Base-by-base conservation (phyloP, 2,888 invertebrate species). In the Melinopterus prodromus region DNA sequence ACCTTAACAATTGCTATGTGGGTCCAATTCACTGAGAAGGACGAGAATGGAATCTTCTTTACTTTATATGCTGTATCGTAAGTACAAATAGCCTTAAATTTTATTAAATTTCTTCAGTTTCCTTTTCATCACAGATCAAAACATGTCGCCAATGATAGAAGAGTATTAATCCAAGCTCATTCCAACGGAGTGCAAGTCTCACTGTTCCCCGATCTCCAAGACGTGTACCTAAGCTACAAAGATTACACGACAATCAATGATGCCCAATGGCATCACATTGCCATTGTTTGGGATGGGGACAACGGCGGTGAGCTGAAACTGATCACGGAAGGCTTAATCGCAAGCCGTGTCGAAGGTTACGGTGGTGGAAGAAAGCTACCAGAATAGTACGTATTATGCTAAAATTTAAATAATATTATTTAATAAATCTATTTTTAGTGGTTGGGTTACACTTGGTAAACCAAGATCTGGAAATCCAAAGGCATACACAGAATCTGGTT, bases 231-330 rank as follows among this genome's bases (percentile, higher is more conserved):
- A 71, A 96, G 97, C 84, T 98, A 97, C 89, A 93, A 96, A 78
- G 96, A 97, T 89, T 97, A 96, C 85, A 96, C 98, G 0, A 97
- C 97, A 0, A 95, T 98, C 16, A 98, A 98, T 86, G 98, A 98
- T 86, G 98, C 98, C 4, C 97, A 97, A 87, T 98, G 98, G 98
- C 98, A 98, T 90, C 98, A 98, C 86, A 94, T 98, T 38, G 97
- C 97, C 70, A 92, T 99, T 78, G 95, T 97, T n/a, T 98, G 98
- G 98, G 95, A 97, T 86, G 97, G 98, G 70, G 92, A 92, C 80
- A 94, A 94, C 79, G 95, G 95, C 6, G 98, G 98, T 16, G 95
- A 95, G 87, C 90, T 98, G 72, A 96, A 96, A 79, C 91, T 99
- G 35, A 96, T 98, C 77, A 98, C 98, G n/a, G 98, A 99, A 91